Evolutionary conservation across 2,113 vertebrate species (phyloP).

Genomic region (Blennius ocellaris): DNA sequence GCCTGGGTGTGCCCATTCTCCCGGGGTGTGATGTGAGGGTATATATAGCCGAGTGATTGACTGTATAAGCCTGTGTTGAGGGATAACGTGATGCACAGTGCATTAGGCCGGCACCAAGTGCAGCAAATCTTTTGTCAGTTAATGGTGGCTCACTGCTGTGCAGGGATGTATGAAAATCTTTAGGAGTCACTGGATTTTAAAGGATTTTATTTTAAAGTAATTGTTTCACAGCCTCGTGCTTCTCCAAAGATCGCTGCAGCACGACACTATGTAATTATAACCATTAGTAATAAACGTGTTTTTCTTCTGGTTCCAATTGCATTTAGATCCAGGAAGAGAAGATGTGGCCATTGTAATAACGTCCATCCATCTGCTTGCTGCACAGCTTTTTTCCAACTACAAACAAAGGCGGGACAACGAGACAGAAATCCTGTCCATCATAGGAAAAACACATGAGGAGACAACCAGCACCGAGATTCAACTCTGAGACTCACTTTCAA

Average conservation of each 20-base stretch:
- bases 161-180: not conserved
- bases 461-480: too few species aligned
- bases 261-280: too few species aligned
- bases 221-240: conserved; percentile 51
- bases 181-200: conserved; percentile 63
- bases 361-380: too few species aligned
- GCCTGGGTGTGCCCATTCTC: conserved; percentile 11
- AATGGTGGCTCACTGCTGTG: conserved; percentile 72
- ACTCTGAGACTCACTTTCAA: too few species aligned
- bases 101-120: conserved; percentile 54
- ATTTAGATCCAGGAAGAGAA: not conserved
- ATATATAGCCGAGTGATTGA: conserved; percentile 52
- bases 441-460: too few species aligned
- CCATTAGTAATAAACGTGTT: too few species aligned
- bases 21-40: conserved; percentile 36
- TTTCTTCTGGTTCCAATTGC: not conserved
- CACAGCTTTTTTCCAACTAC: too few species aligned
- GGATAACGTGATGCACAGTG: conserved; percentile 43
- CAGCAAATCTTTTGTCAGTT: conserved; percentile 71
- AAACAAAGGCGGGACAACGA: too few species aligned
- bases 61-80: conserved; percentile 47
- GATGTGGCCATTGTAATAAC: not conserved
- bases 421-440: too few species aligned
- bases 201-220: conserved; percentile 69
- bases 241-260: too few species aligned